Evolutionary conservation across 2,888 invertebrate species (phyloP).

Genomic region (Drosophila formosana): DNA sequence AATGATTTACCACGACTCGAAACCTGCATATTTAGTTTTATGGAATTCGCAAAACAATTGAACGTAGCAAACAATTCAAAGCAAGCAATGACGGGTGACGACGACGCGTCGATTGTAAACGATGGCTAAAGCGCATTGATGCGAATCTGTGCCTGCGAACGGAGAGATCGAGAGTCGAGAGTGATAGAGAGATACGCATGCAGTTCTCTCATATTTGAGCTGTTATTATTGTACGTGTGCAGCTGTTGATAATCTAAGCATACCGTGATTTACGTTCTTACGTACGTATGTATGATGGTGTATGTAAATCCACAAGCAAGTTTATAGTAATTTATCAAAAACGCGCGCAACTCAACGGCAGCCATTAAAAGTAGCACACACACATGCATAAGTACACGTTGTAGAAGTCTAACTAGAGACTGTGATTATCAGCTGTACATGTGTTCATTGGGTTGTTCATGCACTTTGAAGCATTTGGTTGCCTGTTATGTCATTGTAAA

Average conservation of each 20-base stretch:
- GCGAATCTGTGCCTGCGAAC: slow-evolving; percentile 34
- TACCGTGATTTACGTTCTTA: slow-evolving; percentile 44
- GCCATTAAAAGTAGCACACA: slow-evolving; percentile 46
- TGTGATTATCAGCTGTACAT: slow-evolving; percentile 7
- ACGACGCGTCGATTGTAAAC: slow-evolving; percentile 14
- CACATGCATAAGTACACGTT: slow-evolving; percentile 1
- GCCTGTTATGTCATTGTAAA: slow-evolving; percentile 61
- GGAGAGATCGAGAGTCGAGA: neutral
- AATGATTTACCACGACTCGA: slow-evolving; percentile 3
- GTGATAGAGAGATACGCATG: neutral
- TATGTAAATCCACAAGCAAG: slow-evolving; percentile 11
- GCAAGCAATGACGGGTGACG: slow-evolving; percentile 56
- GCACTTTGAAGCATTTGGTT: slow-evolving; percentile 52
- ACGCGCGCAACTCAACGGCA: slow-evolving; percentile 42
- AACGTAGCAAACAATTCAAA: slow-evolving; percentile 12
- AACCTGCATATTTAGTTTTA: slow-evolving; percentile 14
- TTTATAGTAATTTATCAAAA: slow-evolving; percentile 52
- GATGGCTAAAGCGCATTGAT: slow-evolving; percentile 41
- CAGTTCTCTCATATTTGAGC: slow-evolving; percentile 12
- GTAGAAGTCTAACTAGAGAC: slow-evolving; percentile 11
- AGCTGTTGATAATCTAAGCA: slow-evolving; percentile 54
- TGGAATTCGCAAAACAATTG: slow-evolving; percentile 50
- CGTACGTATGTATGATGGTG: neutral
- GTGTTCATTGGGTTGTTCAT: slow-evolving; percentile 11
- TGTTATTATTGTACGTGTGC: slow-evolving; percentile 25